Percentiles rank a stretch among this genome's conserved stretches.
Evolutionary conservation across 2,113 vertebrate species (phyloP).

Genomic region (Xenopus borealis): DNA sequence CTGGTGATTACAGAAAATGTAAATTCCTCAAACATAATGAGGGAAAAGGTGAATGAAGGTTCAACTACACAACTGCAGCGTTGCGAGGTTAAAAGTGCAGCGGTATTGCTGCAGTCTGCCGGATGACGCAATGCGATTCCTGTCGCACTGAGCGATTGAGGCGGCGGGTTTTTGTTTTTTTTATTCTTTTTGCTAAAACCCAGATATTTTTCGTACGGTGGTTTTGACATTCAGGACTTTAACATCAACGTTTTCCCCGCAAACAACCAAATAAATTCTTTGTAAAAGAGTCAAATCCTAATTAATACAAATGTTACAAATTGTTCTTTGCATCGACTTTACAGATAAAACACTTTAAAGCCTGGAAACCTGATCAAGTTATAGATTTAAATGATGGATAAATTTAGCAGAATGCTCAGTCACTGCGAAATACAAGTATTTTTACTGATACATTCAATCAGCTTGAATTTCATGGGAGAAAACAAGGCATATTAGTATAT

Average conservation of each 20-base stretch:
- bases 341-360: conserved; percentile 46
- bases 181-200: background rate
- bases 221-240: background rate
- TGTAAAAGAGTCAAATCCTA: conserved; percentile 10
- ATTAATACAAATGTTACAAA: conserved; percentile 52
- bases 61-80: conserved; percentile 23
- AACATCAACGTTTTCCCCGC: background rate
- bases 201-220: background rate
- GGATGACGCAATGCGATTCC: conserved; percentile 32
- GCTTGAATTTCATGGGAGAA: background rate
- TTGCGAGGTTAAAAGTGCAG: conserved; percentile 35
- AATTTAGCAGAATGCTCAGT: background rate
- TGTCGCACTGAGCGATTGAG: conserved; percentile 13
- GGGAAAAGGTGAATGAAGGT: conserved; percentile 36
- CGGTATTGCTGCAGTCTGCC: background rate
- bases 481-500: background rate
- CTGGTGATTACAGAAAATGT: conserved; percentile 37
- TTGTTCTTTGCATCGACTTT: conserved; percentile 7
- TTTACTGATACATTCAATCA: background rate
- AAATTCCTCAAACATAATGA: conserved; percentile 28
- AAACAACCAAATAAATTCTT: background rate
- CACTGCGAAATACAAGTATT: conserved; percentile 2
- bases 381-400: conserved; percentile 8
- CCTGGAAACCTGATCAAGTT: conserved; percentile 49
- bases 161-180: background rate